Conservation (phyloP, 1,140 invertebrate genomes). For the Brachionus manjavacas region DNA sequence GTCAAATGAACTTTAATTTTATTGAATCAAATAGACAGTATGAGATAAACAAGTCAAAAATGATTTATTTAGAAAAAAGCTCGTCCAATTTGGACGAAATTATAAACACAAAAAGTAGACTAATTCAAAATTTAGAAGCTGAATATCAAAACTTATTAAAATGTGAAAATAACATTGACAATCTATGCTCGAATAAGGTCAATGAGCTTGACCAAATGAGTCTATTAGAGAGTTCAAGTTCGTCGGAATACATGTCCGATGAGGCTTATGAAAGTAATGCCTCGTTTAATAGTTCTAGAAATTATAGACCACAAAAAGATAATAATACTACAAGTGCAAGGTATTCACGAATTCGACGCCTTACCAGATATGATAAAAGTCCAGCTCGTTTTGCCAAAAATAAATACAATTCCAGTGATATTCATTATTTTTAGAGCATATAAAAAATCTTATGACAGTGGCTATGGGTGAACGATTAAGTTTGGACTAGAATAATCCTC, state of each 20-base stretch:
- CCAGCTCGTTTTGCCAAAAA: neutral
- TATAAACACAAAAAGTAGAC: neutral
- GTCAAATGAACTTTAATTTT: neutral
- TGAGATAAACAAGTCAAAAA: neutral
- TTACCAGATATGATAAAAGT: neutral
- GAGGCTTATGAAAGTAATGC: neutral
- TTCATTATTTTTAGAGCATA: neutral
- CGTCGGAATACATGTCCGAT: neutral
- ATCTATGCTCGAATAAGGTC: neutral
- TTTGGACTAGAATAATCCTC: too few species aligned
- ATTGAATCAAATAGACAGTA: neutral
- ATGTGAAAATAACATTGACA: slow-evolving; percentile 8
- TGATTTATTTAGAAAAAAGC: slow-evolving; percentile 13
- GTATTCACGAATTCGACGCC: neutral
- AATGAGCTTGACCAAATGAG: neutral
- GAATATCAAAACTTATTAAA: slow-evolving; percentile 1
- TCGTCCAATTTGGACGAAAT: neutral
- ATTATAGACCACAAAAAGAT: neutral
- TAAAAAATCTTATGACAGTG: too few species aligned
- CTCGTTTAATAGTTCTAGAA: neutral
- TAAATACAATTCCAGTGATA: neutral
- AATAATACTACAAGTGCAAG: neutral
- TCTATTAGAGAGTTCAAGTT: neutral
- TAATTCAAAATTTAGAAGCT: slow-evolving; percentile 8
- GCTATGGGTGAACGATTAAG: too few species aligned